These are phyloP conservation scores for Eristalis arbustorum DNA, from an alignment of 2,888 invertebrate genomes.

Conservation along the genomic window DNA sequence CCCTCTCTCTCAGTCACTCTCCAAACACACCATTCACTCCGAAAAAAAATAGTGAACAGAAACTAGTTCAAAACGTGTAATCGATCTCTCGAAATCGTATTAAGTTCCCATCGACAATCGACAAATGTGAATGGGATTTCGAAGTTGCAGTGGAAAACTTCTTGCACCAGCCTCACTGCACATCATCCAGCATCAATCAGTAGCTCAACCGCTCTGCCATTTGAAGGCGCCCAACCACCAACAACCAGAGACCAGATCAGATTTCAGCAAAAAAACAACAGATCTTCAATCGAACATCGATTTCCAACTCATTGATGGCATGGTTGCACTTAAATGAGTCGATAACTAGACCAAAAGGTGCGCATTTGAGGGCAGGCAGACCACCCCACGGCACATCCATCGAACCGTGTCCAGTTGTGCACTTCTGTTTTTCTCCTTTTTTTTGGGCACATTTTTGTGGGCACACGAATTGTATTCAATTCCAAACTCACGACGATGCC, in stretches of 20 bases:
- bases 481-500: background rate
- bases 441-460: background rate
- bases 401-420: slow-evolving; percentile 22
- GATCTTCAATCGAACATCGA: slow-evolving; percentile 27
- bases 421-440: background rate
- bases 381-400: background rate
- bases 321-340: slow-evolving; percentile 59
- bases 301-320: slow-evolving; percentile 50
- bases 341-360: slow-evolving; percentile 31
- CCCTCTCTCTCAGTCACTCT: background rate
- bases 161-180: slow-evolving; percentile 40
- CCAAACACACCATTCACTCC: background rate
- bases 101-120: slow-evolving; percentile 44
- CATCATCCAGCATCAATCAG: slow-evolving; percentile 42
- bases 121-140: slow-evolving; percentile 32
- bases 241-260: slow-evolving; percentile 50
- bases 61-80: slow-evolving; percentile 68
- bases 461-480: background rate
- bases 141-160: slow-evolving; percentile 41
- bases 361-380: background rate
- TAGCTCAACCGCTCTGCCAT: slow-evolving; percentile 53
- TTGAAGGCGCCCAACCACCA: slow-evolving; percentile 41
- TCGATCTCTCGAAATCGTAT: slow-evolving; percentile 64
- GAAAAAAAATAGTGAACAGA: background rate
- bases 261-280: slow-evolving; percentile 33